These are phyloP conservation scores for Nudaria mundana DNA, from an alignment of 2,888 invertebrate species.

Conservation along the genomic window DNA sequence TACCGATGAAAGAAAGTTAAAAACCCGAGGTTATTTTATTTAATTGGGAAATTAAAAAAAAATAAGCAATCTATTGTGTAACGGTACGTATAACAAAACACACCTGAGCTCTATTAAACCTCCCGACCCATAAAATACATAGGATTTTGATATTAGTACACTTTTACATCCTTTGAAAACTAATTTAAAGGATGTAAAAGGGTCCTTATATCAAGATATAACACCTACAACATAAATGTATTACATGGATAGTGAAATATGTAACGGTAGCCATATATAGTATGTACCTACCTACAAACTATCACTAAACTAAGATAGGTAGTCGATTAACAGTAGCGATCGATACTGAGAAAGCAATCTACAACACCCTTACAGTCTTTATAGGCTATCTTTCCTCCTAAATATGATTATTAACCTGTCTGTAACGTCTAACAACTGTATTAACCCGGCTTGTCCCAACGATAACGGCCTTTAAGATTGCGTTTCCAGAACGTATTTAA, in stretches of 20 bases:
- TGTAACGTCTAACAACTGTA: background rate
- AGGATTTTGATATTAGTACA: too few species aligned
- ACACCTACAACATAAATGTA: too few species aligned
- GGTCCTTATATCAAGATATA: too few species aligned
- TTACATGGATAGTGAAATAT: too few species aligned
- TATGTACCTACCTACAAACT: background rate
- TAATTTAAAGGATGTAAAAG: too few species aligned
- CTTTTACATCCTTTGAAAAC: too few species aligned
- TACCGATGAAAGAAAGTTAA: too few species aligned
- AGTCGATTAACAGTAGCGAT: background rate
- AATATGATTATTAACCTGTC: background rate
- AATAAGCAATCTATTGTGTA: background rate
- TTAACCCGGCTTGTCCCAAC: background rate
- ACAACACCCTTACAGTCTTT: background rate
- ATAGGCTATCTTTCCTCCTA: background rate
- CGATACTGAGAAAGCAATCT: background rate
- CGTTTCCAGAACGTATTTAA: background rate
- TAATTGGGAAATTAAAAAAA: too few species aligned
- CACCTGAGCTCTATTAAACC: conserved; percentile 52
- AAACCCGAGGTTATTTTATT: too few species aligned
- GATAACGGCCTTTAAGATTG: background rate
- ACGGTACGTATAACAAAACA: conserved; percentile 20
- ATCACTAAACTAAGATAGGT: background rate
- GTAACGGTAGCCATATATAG: too few species aligned
- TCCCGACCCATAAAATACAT: conserved; percentile 59